Evolutionary conservation across 2,888 invertebrate species (phyloP), one percentile per base, ranked within the genome.

Genomic region (Nasonovia ribisnigri): DNA sequence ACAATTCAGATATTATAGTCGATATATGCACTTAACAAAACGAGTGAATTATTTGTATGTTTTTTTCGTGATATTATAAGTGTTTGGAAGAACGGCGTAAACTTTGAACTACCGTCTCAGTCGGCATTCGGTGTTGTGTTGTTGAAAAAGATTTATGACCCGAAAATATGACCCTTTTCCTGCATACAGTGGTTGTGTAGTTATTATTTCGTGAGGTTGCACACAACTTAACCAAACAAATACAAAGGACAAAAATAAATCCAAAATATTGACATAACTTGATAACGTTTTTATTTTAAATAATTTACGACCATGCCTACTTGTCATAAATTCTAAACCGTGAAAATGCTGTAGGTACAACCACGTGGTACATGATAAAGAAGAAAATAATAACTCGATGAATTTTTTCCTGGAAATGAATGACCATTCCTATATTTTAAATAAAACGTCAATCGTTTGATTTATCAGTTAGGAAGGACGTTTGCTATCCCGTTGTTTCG

Each of bases 141-240:
- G 88, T 93, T 93, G 77, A 84, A 93, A 93, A 93, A 93, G 93
- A 93, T 93, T 93, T 93, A 93, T 84, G 93, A 93, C n/a, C 13
- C 54, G 57, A 93, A 93, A 93, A 93, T 93, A 89, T 89, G 88
- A 89, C 89, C 84, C 93, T 89, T 93, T 93, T 93, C 89, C 93
- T 93, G 93, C 54, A 16, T 26, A 84, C 84, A n/a, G 88, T 84
- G 43, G 88, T 89, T 13, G 77, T 84, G 54, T 57, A 84, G 88
- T 89, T 93, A 93, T 93, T 93, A 93, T 93, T 84, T 89, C 57
- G 36, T 89, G 46, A 57, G 89, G 67, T 67, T 60, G 5, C 60
- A 87, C 86, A 60, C 87, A 87, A 92, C 60, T 87, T 60, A 43
- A 77, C 92, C 92, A 48, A 92, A 92, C 86, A 77, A 54, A 91